Conservation (phyloP, 1,140 invertebrate species). For the Trinorchestia longiramus region DNA sequence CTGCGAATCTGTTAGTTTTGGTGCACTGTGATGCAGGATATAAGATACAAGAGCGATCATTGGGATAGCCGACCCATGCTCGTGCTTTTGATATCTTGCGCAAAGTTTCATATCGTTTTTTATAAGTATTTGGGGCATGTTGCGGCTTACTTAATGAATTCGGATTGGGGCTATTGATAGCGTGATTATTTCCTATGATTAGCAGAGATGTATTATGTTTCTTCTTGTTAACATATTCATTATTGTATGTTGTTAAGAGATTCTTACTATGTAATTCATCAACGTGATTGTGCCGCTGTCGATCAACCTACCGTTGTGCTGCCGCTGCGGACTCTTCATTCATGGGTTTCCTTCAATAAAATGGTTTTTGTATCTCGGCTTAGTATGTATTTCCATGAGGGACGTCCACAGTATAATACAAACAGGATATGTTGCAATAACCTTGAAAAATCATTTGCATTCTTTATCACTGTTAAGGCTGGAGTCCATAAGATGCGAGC, state of each 20-base stretch:
- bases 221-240: not conserved
- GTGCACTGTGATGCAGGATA: not conserved
- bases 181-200: not conserved
- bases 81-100: no score
- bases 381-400: no score
- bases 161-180: not conserved
- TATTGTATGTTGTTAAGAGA: not conserved
- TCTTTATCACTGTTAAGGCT: no score
- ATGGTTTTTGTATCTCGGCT: constrained; percentile 15
- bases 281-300: not conserved
- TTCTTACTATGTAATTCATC: not conserved
- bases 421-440: no score
- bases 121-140: no score
- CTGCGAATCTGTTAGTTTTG: no score
- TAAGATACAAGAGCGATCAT: no score
- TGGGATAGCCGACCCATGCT: no score
- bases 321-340: not conserved
- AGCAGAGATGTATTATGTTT: not conserved
- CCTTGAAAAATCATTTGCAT: no score
- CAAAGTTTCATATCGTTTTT: no score
- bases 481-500: no score
- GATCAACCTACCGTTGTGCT: not conserved
- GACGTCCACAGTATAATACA: no score
- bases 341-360: constrained; percentile 10
- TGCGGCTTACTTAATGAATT: not conserved